Base-by-base conservation (phyloP, 2,797 vertebrate species). In the Gallinago nigripennis region DNA sequence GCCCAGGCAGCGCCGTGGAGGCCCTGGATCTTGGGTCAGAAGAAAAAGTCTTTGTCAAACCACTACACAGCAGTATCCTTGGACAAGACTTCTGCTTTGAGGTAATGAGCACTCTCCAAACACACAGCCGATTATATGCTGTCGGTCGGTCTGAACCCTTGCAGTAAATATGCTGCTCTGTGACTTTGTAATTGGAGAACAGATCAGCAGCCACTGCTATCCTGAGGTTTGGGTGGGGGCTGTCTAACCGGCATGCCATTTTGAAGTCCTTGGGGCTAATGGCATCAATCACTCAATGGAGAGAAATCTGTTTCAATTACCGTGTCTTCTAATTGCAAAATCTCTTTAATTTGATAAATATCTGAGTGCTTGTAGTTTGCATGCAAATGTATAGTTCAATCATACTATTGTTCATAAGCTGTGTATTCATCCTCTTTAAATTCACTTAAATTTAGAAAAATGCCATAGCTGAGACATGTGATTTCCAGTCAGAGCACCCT, bases 41-140 rank as follows among this genome's bases (percentile, higher is more conserved):
- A 94, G 99, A 99, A 60, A 98, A 99, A 11, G 98, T 99, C 28
- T 97, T 98, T 35, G 98, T 99, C 96, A 99, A 99, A 86, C 98
- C 99, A 8, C 98, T 99, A 65, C 99, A 99, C 97, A 99, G 98
- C 97, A 99, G 99, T 92, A 98, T 99, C 87, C 98, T 99, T 69
- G 99, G 99, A 60, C 99, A 99, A 96, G 99, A 99, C 96, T 99
- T 99, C 98, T 99, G 99, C 97, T 99, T 99, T 91, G 99, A 99
- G 99, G 99, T 99, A 97, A 94, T 51, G 75, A 88, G 51, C 5
- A 2, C 48, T 53, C 61, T 65, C 72, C 92, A 71, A n/a, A 57
- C 30, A 5, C 12, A 4, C 19, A 24, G 30, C 35, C 35, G 5
- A 45, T 82, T 28, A 30, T 41, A 56, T 6, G 16, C 68, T 91